Base-by-base conservation (phyloP, 2,797 vertebrate species). In the Thalassophryne amazonica region DNA sequence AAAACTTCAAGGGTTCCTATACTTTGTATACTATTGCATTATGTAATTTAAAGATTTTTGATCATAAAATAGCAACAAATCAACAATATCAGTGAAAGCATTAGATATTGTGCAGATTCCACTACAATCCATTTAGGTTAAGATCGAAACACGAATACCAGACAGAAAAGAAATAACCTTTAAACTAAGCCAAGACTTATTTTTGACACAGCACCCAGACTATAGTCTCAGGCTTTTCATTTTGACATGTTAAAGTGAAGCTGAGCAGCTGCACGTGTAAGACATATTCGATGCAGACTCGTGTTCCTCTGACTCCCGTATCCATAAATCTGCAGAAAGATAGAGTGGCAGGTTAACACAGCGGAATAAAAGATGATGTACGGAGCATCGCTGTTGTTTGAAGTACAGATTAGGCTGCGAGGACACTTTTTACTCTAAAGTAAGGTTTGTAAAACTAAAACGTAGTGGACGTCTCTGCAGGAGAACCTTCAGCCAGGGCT, bases 401-500 rank as follows among this genome's bases (percentile, higher is more conserved):
- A 68, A 71, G 73, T 60, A 16, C 10, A 83, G 72, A 79, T 83
- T 69, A 76, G 69, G 68, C 32, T 40, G 47, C 11, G 20, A 68
- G 59, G 63, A 41, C 62, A 62, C 73, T 73, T 76, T 80, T 86
- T 80, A 53, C 31, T 70, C 51, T 59, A 60, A 69, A 66, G 68
- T 47, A 34, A 32, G 58, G 69, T 85, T 66, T 83, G 82, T 55
- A 63, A 71, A 80, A 71, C 71, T 59, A 57, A 73, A 80, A 74
- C 61, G 63, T 71, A 83, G 68, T 37, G 60, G 65, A 65, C 13
- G 64, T 75, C 70, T 84, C 60, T 49, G 69, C 74, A 69, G 62
- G 62, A 78, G 74, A 82, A 73, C 75, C 80, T 73, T 83, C 67
- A 64, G 64, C 72, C 55, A 37, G 70, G 58, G 49, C 78, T 67